A percentile compares a stretch with the other conserved stretches of the same genome.
Conservation (phyloP, 1,140 invertebrate genomes). For the Octopus sinensis region DNA sequence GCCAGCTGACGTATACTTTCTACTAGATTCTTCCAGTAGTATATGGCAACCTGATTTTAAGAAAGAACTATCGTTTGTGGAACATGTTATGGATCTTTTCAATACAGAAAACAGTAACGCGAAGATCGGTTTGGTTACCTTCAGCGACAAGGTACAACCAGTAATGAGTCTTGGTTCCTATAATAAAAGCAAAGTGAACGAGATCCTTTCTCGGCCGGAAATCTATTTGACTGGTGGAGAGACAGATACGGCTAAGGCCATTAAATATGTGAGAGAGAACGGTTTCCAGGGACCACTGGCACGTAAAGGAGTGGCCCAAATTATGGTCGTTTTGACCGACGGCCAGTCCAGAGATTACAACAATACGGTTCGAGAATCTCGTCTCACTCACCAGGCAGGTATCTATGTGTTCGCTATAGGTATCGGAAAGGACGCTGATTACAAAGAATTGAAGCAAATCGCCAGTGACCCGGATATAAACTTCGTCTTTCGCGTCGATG, state of each 20-base stretch:
- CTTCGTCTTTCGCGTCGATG: constrained; percentile 33
- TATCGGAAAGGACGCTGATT: constrained; percentile 33
- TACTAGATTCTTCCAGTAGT: constrained; percentile 47
- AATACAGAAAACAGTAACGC: constrained; percentile 30
- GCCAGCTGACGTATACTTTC: constrained; percentile 46
- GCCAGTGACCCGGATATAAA: constrained; percentile 33
- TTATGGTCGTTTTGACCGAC: constrained; percentile 41
- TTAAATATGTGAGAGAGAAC: constrained; percentile 29
- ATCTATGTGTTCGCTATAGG: constrained; percentile 42
- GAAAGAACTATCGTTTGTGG: constrained; percentile 39
- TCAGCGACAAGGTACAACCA: constrained; percentile 33
- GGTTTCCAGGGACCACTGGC: constrained; percentile 28
- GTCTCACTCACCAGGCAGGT: constrained; percentile 26
- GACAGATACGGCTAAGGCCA: constrained; percentile 37
- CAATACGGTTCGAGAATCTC: constrained; percentile 31
- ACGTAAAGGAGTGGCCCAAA: constrained; percentile 24
- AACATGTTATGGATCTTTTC: constrained; percentile 39
- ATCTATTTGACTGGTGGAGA: constrained; percentile 22
- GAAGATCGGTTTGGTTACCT: constrained; percentile 36
- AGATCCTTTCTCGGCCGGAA: not conserved
- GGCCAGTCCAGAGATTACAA: constrained; percentile 37
- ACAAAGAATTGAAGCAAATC: constrained; percentile 33
- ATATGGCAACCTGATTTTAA: constrained; percentile 41
- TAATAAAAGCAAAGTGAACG: not conserved
- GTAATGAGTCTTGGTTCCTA: constrained; percentile 24